These are phyloP conservation scores for Sebastes minor DNA, from an alignment of 2,797 vertebrate species.

Conservation along the genomic window DNA sequence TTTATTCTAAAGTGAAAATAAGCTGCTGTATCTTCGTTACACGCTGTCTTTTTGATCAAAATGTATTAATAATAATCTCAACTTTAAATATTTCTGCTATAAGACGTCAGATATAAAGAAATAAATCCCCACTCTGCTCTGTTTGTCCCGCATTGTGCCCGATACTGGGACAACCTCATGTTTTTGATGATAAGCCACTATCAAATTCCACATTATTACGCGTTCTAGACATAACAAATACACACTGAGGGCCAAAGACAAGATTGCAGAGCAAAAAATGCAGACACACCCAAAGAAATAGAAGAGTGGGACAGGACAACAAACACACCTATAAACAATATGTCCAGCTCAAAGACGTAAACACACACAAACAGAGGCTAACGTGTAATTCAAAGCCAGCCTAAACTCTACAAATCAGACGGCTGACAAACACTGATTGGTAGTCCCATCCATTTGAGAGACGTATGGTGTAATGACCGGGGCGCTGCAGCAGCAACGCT, in stretches of 20 bases:
- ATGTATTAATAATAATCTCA: not conserved
- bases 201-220: conserved; percentile 72
- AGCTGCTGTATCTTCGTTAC: not conserved
- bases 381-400: conserved; percentile 66
- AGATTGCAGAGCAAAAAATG: conserved; percentile 50
- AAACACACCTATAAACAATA: conserved; percentile 72
- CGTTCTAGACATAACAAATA: conserved; percentile 68
- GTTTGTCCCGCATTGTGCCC: conserved; percentile 16
- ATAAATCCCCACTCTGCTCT: not conserved
- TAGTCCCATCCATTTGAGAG: conserved; percentile 18
- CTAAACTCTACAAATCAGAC: conserved; percentile 62
- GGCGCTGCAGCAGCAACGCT: not conserved
- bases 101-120: not conserved
- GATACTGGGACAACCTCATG: conserved; percentile 13
- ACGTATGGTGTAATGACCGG: conserved; percentile 12
- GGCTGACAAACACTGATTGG: conserved; percentile 53
- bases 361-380: conserved; percentile 63
- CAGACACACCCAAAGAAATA: conserved; percentile 59
- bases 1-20: not conserved
- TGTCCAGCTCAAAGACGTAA: conserved; percentile 53
- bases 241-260: conserved; percentile 43
- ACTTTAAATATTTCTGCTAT: not conserved
- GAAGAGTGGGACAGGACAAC: conserved; percentile 54
- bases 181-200: conserved; percentile 58
- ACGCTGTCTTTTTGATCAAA: not conserved